Conservation (phyloP, 2,113 vertebrate species). For the Synodontis membranacea region DNA sequence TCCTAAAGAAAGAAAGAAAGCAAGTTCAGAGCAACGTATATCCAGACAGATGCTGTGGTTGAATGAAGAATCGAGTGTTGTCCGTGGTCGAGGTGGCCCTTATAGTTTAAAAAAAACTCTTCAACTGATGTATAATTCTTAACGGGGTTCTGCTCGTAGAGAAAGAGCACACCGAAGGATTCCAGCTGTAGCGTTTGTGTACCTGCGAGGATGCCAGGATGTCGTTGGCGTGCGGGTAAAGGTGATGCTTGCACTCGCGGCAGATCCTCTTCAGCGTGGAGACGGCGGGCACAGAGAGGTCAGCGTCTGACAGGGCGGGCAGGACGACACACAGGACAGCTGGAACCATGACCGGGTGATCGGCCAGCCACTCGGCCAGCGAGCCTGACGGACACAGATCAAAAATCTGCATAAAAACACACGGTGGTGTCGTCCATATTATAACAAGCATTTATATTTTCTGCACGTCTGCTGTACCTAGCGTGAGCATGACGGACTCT, state of each 20-base stretch:
- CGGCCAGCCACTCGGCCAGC: conserved; percentile 92
- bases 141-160: neutral
- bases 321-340: conserved; percentile 90
- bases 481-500: conserved; percentile 97
- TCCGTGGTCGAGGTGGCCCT: too few relatives aligned
- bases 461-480: conserved; percentile 65
- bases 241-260: conserved; percentile 90
- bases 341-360: conserved; percentile 93
- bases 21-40: too few relatives aligned
- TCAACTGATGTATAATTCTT: neutral
- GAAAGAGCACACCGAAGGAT: neutral
- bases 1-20: conserved; percentile 72
- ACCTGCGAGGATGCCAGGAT: conserved; percentile 94
- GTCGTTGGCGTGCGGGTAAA: conserved; percentile 85
- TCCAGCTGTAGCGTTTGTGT: neutral
- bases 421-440: neutral
- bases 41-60: too few relatives aligned
- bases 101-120: neutral
- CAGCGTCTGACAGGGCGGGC: conserved; percentile 85
- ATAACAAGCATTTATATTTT: neutral
- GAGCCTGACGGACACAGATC: conserved; percentile 76
- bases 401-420: neutral
- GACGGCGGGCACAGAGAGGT: conserved; percentile 92
- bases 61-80: too few relatives aligned
- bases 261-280: conserved; percentile 98